Conservation (phyloP, 2,888 invertebrate species). For the Eurois occulta region DNA sequence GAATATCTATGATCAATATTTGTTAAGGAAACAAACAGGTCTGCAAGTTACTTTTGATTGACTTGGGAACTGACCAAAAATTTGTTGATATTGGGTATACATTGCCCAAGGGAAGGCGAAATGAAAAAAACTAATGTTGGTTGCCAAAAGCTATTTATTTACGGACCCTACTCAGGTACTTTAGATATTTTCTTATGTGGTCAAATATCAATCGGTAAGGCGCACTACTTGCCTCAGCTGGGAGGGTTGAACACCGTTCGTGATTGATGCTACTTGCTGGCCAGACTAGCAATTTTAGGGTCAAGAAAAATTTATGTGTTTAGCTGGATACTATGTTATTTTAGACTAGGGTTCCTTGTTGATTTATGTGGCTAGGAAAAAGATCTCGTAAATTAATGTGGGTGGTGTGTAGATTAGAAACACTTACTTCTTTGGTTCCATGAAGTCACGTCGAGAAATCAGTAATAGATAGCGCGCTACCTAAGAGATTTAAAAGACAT, state of each 20-base stretch:
- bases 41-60: constrained; percentile 52
- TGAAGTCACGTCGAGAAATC: not conserved
- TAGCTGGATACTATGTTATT: constrained; percentile 49
- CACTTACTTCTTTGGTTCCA: constrained; percentile 7
- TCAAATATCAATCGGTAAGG: constrained; percentile 67
- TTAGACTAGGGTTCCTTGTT: constrained; percentile 34
- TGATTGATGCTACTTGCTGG: constrained; percentile 67
- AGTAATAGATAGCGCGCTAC: not conserved
- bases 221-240: constrained; percentile 60
- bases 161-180: constrained; percentile 37
- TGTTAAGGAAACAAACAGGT: constrained; percentile 27
- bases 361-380: constrained; percentile 44
- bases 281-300: constrained; percentile 63
- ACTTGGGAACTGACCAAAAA: constrained; percentile 39
- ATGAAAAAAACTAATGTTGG: constrained; percentile 45
- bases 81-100: constrained; percentile 48
- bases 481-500: too few relatives aligned
- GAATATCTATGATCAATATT: constrained; percentile 50
- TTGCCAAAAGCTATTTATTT: constrained; percentile 49
- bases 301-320: constrained; percentile 66
- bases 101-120: constrained; percentile 31
- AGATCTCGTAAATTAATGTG: constrained; percentile 12
- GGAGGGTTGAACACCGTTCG: constrained; percentile 59
- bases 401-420: not conserved
- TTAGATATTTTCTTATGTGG: constrained; percentile 61